Evolutionary conservation across 2,888 invertebrate genomes (phyloP), one percentile per base, ranked within the genome.

Genomic region (Lamellibrachia columna): DNA sequence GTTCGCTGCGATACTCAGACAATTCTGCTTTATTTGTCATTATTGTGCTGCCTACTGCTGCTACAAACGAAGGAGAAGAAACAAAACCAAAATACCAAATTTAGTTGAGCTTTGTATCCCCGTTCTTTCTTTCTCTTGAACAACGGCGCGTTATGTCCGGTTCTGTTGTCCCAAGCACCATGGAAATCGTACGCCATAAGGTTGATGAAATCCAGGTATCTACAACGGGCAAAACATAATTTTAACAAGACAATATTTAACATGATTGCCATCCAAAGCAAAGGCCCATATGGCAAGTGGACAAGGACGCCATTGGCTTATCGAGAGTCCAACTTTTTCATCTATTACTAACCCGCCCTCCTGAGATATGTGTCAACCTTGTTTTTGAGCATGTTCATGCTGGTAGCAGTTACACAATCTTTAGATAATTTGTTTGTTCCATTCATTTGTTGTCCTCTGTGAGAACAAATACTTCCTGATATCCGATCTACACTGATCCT

Each of bases 141-240:
- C 75, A 75, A 22, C 75, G 75, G 75, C 1, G 75, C 75, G 75
- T 75, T 75, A 22, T 75, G 75, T 75, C 75, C 75, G 75, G 75
- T 75, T 75, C 75, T 75, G 75, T 75, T 75, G 75, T 75, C 75
- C 75, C 75, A 75, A 0, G 75, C 75, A 1, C 75, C 75, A n/a
- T 75, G 75, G 75, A 75, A 75, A 75, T 75, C 75, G 75, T 75
- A 75, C 75, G 75, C 75, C 75, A 75, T 75, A 15, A 75, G 75
- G 22, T 75, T 75, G 75, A 75, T 75, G 22, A 75, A 75, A 15
- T 75, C 75, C 75, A 75, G 22, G 75, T 75, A 75, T 15, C 75
- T 75, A 75, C 22, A 75, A 22, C n/a, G 22, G 22, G 15, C 22
- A 75, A 75, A 40, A 40, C 6, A 75, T 75, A 75, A 15, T 3